Evolutionary conservation across 2,113 vertebrate genomes (phyloP).

Genomic region (Sinocyclocheilus anophthalmus): DNA sequence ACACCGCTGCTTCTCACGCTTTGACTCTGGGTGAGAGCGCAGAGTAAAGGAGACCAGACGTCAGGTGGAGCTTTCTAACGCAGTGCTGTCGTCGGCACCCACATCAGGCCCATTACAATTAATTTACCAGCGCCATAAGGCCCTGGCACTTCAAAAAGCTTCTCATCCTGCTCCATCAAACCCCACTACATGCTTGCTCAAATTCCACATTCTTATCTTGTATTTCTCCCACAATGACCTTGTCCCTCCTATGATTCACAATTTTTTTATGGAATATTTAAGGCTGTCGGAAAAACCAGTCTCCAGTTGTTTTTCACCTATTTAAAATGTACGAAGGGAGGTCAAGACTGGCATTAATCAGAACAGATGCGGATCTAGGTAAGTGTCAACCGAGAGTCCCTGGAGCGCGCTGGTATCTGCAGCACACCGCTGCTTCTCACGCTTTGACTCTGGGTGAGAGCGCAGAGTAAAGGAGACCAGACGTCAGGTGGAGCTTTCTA

Average conservation of each 20-base stretch:
- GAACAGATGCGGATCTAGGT: slow-evolving; percentile 85
- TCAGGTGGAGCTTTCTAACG: slow-evolving; percentile 37
- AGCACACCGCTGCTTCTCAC: slow-evolving; percentile 61
- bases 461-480: slow-evolving; percentile 45
- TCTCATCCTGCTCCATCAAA: slow-evolving; percentile 59
- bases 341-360: slow-evolving; percentile 89
- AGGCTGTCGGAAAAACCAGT: slow-evolving; percentile 77
- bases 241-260: neutral
- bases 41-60: slow-evolving; percentile 47
- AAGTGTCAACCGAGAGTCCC: slow-evolving; percentile 70
- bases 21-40: slow-evolving; percentile 50
- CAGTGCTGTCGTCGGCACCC: slow-evolving; percentile 62
- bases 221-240: too few relatives aligned
- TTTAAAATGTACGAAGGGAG: slow-evolving; percentile 89
- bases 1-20: slow-evolving; percentile 53
- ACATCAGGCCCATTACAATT: slow-evolving; percentile 72
- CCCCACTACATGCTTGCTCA: slow-evolving; percentile 60
- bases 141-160: slow-evolving; percentile 71
- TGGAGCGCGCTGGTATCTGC: slow-evolving; percentile 71
- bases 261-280: slow-evolving; percentile 62
- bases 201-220: too few relatives aligned
- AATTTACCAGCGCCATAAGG: slow-evolving; percentile 72
- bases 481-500: slow-evolving; percentile 35
- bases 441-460: slow-evolving; percentile 49
- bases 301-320: slow-evolving; percentile 86